These are phyloP conservation scores for Anguilla anguilla DNA, from an alignment of 2,797 vertebrate genomes.

Conservation along the genomic window DNA sequence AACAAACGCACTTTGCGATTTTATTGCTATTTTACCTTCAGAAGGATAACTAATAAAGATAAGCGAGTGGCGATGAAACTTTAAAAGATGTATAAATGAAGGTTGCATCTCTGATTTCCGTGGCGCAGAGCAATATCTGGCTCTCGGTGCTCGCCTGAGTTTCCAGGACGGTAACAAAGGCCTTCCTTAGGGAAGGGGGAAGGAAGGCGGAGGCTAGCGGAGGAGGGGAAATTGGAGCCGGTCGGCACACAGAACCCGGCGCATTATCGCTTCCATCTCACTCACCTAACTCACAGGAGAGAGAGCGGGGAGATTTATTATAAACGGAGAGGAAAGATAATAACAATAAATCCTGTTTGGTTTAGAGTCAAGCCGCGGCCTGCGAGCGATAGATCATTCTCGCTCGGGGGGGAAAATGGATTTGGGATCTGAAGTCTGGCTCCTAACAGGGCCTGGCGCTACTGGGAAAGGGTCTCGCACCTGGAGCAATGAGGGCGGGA, in stretches of 20 bases:
- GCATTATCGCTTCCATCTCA: slow-evolving; percentile 44
- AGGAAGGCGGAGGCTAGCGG: neutral
- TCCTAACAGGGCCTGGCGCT: slow-evolving; percentile 28
- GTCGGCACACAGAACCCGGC: slow-evolving; percentile 1
- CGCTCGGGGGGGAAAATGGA: slow-evolving; percentile 36
- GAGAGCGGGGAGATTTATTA: slow-evolving; percentile 43
- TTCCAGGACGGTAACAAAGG: neutral
- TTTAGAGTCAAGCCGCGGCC: slow-evolving; percentile 43
- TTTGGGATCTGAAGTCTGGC: slow-evolving; percentile 37
- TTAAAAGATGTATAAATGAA: neutral
- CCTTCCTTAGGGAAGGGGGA: neutral
- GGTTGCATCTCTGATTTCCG: neutral
- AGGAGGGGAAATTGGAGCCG: neutral
- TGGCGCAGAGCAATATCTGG: neutral
- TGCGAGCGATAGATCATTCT: slow-evolving; percentile 49
- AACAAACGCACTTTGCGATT: neutral
- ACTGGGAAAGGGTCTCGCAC: neutral
- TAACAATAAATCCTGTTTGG: slow-evolving; percentile 49
- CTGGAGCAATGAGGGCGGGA: neutral
- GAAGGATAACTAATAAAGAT: neutral
- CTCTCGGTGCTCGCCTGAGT: neutral
- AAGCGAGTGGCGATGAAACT: neutral
- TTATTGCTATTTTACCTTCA: neutral
- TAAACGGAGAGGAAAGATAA: slow-evolving; percentile 43
- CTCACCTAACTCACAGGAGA: slow-evolving; percentile 23